Conservation (phyloP, 2,797 vertebrate species). For the Enteromius unitaeniatus region DNA sequence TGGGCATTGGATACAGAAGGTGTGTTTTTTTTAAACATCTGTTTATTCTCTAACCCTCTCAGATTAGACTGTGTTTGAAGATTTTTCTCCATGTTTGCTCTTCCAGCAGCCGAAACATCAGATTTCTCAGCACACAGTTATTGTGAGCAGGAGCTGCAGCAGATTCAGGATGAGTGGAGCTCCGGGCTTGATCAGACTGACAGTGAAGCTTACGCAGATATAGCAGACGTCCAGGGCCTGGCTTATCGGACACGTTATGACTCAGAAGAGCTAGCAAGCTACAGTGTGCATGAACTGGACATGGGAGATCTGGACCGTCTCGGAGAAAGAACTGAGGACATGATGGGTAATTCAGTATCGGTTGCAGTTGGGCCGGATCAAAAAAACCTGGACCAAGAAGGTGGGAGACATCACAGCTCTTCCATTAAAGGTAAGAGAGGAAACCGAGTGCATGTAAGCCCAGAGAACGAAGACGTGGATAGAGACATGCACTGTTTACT, state of each 20-base stretch:
- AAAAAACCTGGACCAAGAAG: conserved; percentile 63
- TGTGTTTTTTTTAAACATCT: conserved; percentile 55
- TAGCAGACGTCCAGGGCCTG: conserved; percentile 64
- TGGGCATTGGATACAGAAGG: conserved; percentile 74
- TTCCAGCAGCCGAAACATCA: conserved; percentile 65
- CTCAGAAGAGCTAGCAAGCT: conserved; percentile 72
- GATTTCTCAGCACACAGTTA: conserved; percentile 69
- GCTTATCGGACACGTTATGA: conserved; percentile 72
- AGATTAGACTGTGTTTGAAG: background rate
- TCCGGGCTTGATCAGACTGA: conserved; percentile 68
- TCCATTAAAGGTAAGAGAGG: conserved; percentile 57
- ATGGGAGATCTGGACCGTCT: conserved; percentile 71
- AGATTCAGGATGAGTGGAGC: conserved; percentile 74
- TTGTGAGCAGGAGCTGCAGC: conserved; percentile 70
- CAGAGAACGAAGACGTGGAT: conserved; percentile 66
- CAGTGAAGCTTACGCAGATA: conserved; percentile 62
- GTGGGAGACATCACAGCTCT: conserved; percentile 67
- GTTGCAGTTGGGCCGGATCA: conserved; percentile 68
- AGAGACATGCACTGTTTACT: conserved; percentile 76
- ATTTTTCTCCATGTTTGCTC: conserved; percentile 1
- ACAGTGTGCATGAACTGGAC: conserved; percentile 68
- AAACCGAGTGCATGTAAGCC: conserved; percentile 56
- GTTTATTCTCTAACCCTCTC: background rate
- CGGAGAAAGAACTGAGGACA: conserved; percentile 64
- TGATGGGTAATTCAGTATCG: conserved; percentile 66